Percentiles rank a stretch among this genome's conserved stretches.
phyloP scores from a whole-genome alignment of 1,140 invertebrate species.

The Trichonephila inaurata region DNA sequence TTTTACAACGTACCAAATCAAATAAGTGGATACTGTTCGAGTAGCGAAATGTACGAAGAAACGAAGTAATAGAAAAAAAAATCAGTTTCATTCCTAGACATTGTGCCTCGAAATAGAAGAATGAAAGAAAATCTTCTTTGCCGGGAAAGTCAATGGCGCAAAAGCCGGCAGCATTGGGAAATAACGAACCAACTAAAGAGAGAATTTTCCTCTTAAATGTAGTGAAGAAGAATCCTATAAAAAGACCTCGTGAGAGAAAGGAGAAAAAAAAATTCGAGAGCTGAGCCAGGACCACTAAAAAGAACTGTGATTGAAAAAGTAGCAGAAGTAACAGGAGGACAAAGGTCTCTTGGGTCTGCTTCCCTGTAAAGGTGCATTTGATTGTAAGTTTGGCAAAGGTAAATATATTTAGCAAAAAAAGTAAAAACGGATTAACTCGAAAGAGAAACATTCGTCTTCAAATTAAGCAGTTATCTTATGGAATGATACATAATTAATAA shows the following conservation, averaged over 20 bases:
- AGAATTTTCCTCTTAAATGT: conserved; percentile 58
- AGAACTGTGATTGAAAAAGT: conserved; percentile 56
- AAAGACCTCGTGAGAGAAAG: conserved; percentile 9
- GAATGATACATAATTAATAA: not conserved
- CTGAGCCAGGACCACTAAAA: conserved; percentile 6
- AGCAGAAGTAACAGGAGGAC: not conserved
- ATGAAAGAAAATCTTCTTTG: conserved; percentile 16
- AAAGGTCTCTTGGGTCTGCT: not conserved
- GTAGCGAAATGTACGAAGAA: not conserved
- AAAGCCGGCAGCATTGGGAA: conserved; percentile 35
- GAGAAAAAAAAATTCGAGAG: conserved; percentile 21
- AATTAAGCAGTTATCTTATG: not conserved
- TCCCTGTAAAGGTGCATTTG: not conserved
- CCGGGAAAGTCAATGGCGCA: conserved; percentile 34
- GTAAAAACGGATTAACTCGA: not conserved
- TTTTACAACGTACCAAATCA: conserved; percentile 1
- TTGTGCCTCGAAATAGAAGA: conserved; percentile 10
- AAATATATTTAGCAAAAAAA: not conserved
- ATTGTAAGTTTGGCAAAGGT: not conserved
- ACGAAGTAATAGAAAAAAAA: not conserved
- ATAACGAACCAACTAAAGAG: conserved; percentile 64
- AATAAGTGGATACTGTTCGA: not conserved
- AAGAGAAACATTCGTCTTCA: not conserved
- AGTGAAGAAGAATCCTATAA: conserved; percentile 30
- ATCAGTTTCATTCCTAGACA: not conserved